Base-by-base conservation (phyloP, 2,113 vertebrate species). In the Oophaga pumilio region DNA sequence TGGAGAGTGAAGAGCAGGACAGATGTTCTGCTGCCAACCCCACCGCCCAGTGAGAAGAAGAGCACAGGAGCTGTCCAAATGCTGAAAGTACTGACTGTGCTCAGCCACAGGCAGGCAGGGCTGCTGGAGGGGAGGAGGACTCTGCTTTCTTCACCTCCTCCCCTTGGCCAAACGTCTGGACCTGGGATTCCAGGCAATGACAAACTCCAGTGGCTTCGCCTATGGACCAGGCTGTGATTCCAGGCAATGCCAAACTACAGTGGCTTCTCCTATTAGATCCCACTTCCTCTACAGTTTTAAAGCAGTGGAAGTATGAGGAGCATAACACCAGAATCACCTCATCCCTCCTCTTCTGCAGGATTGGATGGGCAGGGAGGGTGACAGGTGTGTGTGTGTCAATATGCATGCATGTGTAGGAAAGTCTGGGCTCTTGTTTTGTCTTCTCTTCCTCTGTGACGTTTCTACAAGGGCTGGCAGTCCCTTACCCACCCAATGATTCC, bases 361-460 rank as follows among this genome's bases (percentile, higher is more conserved):
- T 52, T 87, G 59, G 80, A 74, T 49, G 49, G 64, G 28, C 22
- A 89, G 84, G 71, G 89, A 50, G 89, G 60, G n/a, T 43, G 91
- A 89, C 89, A 20, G 88, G n/a, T 90, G 56, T 68, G n/a, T 90
- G 56, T 68, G 91, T 60, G 90, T 76, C 90, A 87, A 91, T 87
- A 91, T 89, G 85, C 33, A 69, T 71, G 91, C 91, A 88, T 91
- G 90, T 93, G 92, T 92, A 91, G 66, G 64, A 89, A 87, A 82
- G 93, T 93, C 91, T 89, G 90, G 93, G 92, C 92, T 92, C 92
- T 93, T 88, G 94, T 96, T 97, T 96, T 96, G 95, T 96, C 92
- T 95, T 92, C 90, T 89, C 17, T 90, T 90, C 22, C 91, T 74
- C 85, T 89, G 92, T 97, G 96, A 97, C 96, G 95, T 96, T 93